Conservation (phyloP, 2,797 vertebrate genomes). For the Sylvilagus floridanus region DNA sequence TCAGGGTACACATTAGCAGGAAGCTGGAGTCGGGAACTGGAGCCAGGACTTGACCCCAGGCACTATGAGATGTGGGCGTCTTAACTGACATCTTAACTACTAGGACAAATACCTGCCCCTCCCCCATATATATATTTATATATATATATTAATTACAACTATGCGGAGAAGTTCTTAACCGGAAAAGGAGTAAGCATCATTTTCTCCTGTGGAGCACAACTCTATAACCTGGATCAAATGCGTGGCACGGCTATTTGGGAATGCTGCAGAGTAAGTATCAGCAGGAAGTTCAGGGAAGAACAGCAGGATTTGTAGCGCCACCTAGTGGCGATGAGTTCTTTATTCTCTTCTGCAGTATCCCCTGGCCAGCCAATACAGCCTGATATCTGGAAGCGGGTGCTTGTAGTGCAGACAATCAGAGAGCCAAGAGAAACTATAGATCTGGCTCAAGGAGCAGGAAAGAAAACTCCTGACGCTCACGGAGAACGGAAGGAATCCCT, state of each 20-base stretch:
- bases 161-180: background rate
- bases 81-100: too few relatives aligned
- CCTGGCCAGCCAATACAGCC: background rate
- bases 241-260: background rate
- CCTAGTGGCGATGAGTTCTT: background rate
- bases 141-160: background rate
- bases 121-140: too few relatives aligned
- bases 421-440: background rate
- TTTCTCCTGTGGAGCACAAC: conserved; percentile 33
- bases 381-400: background rate
- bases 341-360: background rate
- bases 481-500: background rate
- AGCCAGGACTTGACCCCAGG: too few relatives aligned
- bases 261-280: background rate
- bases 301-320: background rate
- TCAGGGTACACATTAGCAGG: too few relatives aligned
- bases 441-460: background rate
- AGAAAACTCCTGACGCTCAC: background rate
- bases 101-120: too few relatives aligned
- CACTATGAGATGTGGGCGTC: too few relatives aligned
- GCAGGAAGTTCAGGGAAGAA: background rate
- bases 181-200: background rate
- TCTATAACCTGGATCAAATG: background rate
- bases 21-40: too few relatives aligned
- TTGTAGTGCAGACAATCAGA: background rate